Evolutionary conservation across 2,797 vertebrate genomes (phyloP), one percentile per base, ranked within the genome.

Genomic region (Lerista edwardsae): DNA sequence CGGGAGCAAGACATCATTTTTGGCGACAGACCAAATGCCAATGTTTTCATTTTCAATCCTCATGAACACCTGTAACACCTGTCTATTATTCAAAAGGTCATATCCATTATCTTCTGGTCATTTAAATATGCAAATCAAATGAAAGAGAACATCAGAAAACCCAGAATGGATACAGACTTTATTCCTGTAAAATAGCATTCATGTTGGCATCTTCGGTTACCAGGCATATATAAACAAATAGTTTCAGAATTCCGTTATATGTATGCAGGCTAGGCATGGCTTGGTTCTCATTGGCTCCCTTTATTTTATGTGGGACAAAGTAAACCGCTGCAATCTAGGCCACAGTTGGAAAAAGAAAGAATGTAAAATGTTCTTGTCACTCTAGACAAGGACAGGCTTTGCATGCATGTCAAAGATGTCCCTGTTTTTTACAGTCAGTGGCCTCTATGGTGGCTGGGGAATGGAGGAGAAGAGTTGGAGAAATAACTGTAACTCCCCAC

Each of bases 61-160:
- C 31, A 39, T 84, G 31, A 1, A 0, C 29, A 75, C 47, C 23
- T 86, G 85, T 34, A 67, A n/a, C 86, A 9, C 89, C 88, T 83
- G 47, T 81, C n/a, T 34, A 65, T 88, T 75, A 88, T 90, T 57
- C 71, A 83, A 72, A 86, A 57, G n/a, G 75, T n/a, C n/a, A 34
- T 2, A 36, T 89, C n/a, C 51, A 23, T 90, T 91, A 85, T 92
- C 47, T 84, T 88, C 72, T 87, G 27, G 86, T 39, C 75, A 0
- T 85, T 87, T 87, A 84, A 90, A 89, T 75, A 72, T 79, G 17
- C 5, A 83, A 27, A 75, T 25, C 2, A 75, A 29, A 80, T 77
- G 55, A 41, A n/a, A 23, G 21, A 74, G 72, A 55, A 11, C 21
- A 59, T 34, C n/a, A 76, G 41, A 36, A 29, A 61, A 27, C 3